Evolutionary conservation across 2,888 invertebrate species (phyloP).

Genomic region (Odontocerum albicorne): DNA sequence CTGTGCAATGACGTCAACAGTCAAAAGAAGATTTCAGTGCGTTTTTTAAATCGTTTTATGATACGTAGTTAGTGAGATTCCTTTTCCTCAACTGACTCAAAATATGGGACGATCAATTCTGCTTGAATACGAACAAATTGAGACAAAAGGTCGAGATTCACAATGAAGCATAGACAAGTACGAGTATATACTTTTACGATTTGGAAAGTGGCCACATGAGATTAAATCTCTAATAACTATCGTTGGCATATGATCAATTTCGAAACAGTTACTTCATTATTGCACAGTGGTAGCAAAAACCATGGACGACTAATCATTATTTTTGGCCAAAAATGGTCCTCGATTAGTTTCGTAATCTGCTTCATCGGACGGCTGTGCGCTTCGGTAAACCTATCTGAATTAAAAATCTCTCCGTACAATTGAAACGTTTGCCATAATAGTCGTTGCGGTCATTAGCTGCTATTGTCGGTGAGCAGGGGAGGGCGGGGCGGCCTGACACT

Average conservation of each 20-base stretch:
- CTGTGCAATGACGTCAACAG: no score
- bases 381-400: constrained; percentile 17
- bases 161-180: no score
- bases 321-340: constrained; percentile 29
- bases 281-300: constrained; percentile 22
- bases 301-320: constrained; percentile 27
- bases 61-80: no score
- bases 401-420: constrained; percentile 29
- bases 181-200: no score
- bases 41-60: no score
- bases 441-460: constrained; percentile 34
- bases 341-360: constrained; percentile 26
- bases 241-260: neutral
- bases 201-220: neutral
- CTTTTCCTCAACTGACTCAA: no score
- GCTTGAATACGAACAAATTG: no score
- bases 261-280: constrained; percentile 13
- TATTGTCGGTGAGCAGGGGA: constrained; percentile 30
- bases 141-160: no score
- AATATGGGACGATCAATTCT: no score
- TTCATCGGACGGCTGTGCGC: neutral
- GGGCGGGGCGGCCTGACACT: neutral
- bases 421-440: constrained; percentile 31
- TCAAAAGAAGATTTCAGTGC: no score
- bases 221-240: constrained; percentile 2